Evolutionary conservation across 2,888 invertebrate genomes (phyloP).

Genomic region (Pherbina coryleti): DNA sequence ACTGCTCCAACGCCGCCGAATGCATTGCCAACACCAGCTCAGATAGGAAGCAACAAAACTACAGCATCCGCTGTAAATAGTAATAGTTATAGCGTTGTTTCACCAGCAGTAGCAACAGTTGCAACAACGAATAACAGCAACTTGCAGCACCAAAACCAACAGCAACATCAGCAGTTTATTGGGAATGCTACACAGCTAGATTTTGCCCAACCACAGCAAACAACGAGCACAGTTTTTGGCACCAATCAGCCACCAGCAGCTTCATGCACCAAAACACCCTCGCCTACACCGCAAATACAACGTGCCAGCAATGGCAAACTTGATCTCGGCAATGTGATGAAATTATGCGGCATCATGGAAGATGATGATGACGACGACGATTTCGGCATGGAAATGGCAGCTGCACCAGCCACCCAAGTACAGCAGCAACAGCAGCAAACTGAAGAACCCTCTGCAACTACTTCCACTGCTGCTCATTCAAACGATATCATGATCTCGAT

Average conservation of each 20-base stretch:
- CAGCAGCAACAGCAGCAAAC: constrained; percentile 38
- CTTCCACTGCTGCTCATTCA: constrained; percentile 39
- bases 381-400: constrained; percentile 61
- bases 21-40: constrained; percentile 41
- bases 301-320: constrained; percentile 71
- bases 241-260: constrained; percentile 22
- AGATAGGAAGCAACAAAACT: constrained; percentile 35
- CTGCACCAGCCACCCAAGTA: constrained; percentile 36
- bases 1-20: constrained; percentile 41
- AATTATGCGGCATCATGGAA: constrained; percentile 78
- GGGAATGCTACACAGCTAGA: not conserved
- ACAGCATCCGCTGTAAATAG: not conserved
- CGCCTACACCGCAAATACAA: constrained; percentile 58
- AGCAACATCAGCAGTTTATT: constrained; percentile 38
- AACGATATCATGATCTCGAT: constrained; percentile 69
- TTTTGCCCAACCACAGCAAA: not conserved
- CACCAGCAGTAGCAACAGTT: constrained; percentile 25
- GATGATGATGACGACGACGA: constrained; percentile 79
- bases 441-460: constrained; percentile 43
- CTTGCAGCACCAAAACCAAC: constrained; percentile 40
- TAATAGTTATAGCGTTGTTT: not conserved
- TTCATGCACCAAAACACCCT: constrained; percentile 52
- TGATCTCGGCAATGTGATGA: constrained; percentile 81
- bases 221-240: constrained; percentile 22
- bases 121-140: constrained; percentile 20